A percentile compares a stretch with the other conserved stretches of the same genome.
Conservation (phyloP, 2,113 vertebrate genomes). For the Pluvialis apricaria region DNA sequence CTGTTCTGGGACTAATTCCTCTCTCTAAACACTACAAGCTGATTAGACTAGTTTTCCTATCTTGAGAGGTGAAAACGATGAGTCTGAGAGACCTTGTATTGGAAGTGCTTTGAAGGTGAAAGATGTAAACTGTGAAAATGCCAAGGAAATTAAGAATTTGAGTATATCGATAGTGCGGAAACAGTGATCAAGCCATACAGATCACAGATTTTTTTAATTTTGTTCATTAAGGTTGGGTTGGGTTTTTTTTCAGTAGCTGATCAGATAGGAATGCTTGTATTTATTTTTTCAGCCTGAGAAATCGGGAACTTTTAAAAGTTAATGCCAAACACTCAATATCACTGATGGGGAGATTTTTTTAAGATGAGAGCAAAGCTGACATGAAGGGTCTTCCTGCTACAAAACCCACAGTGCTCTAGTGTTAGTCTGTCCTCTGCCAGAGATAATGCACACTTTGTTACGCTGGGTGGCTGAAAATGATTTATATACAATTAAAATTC, state of each 20-base stretch:
- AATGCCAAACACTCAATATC: background rate
- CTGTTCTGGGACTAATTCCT: background rate
- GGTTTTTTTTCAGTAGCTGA: background rate
- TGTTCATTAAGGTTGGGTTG: background rate
- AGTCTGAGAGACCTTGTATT: background rate
- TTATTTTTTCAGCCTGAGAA: background rate
- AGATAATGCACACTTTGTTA: background rate
- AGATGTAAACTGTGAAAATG: background rate
- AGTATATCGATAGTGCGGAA: background rate
- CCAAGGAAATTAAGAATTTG: background rate
- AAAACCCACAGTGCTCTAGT: background rate
- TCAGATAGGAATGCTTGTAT: background rate
- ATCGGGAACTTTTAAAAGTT: background rate
- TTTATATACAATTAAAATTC: constrained; percentile 11
- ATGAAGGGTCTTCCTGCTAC: background rate
- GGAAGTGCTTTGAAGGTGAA: background rate
- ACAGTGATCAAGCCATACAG: background rate
- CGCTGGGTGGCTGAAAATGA: background rate
- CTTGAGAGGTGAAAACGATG: background rate
- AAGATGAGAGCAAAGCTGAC: background rate
- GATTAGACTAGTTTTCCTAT: background rate
- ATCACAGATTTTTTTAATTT: background rate
- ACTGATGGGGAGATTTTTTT: background rate
- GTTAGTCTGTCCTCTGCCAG: background rate
- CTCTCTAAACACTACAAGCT: background rate